Percentiles rank a stretch among this genome's conserved stretches.
These are phyloP conservation scores for Apolygus lucorum DNA, from an alignment of 1,140 invertebrate species.

Conservation along the genomic window DNA sequence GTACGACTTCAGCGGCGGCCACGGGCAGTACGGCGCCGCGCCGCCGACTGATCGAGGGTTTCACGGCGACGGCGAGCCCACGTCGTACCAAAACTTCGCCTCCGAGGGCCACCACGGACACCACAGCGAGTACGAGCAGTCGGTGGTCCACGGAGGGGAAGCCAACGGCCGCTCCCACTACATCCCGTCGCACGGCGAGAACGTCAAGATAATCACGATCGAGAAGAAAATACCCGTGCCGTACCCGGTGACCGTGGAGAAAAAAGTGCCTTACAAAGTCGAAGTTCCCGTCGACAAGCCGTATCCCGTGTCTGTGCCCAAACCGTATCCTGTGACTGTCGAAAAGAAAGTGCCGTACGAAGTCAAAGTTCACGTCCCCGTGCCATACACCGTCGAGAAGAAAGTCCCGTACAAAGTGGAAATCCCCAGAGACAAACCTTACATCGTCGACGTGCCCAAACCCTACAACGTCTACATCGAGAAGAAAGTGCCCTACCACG, in stretches of 20 bases:
- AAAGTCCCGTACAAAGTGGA: constrained; percentile 35
- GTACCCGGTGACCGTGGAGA: constrained; percentile 41
- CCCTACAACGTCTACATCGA: constrained; percentile 42
- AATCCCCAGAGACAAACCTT: constrained; percentile 37
- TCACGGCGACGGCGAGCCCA: constrained; percentile 18
- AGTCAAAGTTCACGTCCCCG: constrained; percentile 19
- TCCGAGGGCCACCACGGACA: neutral
- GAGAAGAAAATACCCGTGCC: constrained; percentile 40
- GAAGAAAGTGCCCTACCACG: constrained; percentile 49
- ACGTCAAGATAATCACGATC: constrained; percentile 33
- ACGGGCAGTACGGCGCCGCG: neutral
- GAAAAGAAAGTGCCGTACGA: constrained; percentile 44
- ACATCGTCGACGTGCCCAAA: constrained; percentile 46
- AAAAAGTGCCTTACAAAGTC: constrained; percentile 53
- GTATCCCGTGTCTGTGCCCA: constrained; percentile 42
- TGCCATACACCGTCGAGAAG: constrained; percentile 26
- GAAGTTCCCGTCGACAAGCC: constrained; percentile 60
- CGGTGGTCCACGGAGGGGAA: neutral
- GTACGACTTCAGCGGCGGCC: neutral
- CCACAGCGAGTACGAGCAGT: neutral
- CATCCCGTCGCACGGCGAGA: neutral
- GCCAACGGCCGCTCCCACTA: neutral
- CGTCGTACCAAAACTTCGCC: neutral
- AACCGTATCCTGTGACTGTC: constrained; percentile 54
- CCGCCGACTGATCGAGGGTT: neutral